Conservation (phyloP, 2,797 vertebrate species). For the Naso thynnoides region DNA sequence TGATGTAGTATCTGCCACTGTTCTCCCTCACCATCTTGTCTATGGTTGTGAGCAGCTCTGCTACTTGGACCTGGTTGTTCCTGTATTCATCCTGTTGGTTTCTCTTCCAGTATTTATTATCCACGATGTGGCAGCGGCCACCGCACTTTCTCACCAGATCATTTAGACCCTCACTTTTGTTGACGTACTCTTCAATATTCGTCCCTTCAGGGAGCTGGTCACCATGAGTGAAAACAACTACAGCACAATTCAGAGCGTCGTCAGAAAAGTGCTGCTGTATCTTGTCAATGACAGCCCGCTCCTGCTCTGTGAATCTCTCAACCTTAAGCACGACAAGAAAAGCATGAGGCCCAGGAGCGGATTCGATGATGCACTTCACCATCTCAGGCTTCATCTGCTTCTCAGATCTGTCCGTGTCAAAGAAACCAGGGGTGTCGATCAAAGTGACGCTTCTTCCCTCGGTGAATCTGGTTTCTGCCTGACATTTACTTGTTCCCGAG, state of each 20-base stretch:
- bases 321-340: conserved; percentile 20
- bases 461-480: not conserved
- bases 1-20: not conserved
- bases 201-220: conserved; percentile 19
- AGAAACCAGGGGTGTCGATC: conserved; percentile 22
- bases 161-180: not conserved
- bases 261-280: not conserved
- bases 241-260: not conserved
- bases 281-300: not conserved
- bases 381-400: not conserved
- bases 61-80: conserved; percentile 49
- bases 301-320: no score
- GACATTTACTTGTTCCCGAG: no score
- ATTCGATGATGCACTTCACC: conserved; percentile 1
- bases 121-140: conserved; percentile 46
- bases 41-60: conserved; percentile 42
- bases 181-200: conserved; percentile 33
- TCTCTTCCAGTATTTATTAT: conserved; percentile 42
- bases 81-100: conserved; percentile 15
- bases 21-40: not conserved
- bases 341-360: conserved; percentile 13
- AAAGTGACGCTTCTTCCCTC: not conserved
- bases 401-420: not conserved
- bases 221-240: no score
- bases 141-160: conserved; percentile 46